Evolutionary conservation across 2,113 vertebrate species (phyloP).

Genomic region (Hypocryptadius cinnamomeus): DNA sequence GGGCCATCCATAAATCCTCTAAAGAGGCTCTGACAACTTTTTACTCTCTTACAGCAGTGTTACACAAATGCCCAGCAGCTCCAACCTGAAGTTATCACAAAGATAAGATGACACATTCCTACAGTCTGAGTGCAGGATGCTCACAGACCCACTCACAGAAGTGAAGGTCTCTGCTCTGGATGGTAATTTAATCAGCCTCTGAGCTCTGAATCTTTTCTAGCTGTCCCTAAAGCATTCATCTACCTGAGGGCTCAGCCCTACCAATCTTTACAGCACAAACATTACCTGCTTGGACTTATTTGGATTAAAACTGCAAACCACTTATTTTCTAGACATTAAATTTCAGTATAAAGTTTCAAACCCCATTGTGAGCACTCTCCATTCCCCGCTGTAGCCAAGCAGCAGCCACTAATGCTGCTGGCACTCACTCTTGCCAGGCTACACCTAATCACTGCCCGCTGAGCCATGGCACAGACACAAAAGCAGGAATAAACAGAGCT

Average conservation of each 20-base stretch:
- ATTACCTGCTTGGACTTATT: not conserved
- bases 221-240: not conserved
- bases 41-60: not conserved
- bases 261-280: not conserved
- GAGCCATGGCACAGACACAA: not conserved
- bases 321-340: conserved; percentile 27
- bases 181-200: not conserved
- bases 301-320: not conserved
- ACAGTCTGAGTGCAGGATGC: not conserved
- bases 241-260: not conserved
- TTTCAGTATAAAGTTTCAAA: conserved; percentile 11
- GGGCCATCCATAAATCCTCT: not conserved
- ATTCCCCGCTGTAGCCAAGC: not conserved
- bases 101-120: not conserved
- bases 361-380: not conserved
- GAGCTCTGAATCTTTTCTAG: not conserved
- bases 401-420: not conserved
- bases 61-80: not conserved
- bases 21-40: not conserved
- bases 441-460: not conserved
- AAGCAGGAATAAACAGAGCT: conserved; percentile 6
- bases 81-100: not conserved
- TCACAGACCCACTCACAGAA: not conserved
- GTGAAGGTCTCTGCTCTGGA: not conserved
- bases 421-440: not conserved